A percentile compares a stretch with the other conserved stretches of the same genome.
These are phyloP conservation scores for Echinarachnius parma DNA, from an alignment of 53 echinoderm and acorn worm genomes.

Conservation along the genomic window DNA sequence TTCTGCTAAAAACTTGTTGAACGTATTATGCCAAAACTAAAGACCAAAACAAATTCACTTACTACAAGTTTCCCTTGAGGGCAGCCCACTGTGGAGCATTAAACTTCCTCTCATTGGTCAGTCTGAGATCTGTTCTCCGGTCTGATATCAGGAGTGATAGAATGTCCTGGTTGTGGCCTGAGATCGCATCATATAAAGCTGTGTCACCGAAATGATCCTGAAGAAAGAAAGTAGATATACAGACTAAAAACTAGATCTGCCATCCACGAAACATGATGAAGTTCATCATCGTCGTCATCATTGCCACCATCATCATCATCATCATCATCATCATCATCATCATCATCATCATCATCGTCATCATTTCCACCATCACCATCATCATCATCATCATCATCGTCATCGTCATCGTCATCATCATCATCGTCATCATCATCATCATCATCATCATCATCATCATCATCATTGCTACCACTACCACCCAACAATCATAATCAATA, in stretches of 20 bases:
- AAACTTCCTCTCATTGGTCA: constrained; percentile 18
- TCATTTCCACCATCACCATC: constrained; percentile 9
- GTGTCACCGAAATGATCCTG: constrained; percentile 40
- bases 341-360: constrained; percentile 17
- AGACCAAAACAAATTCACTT: too few species aligned
- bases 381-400: constrained; percentile 8
- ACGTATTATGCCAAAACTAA: too few species aligned
- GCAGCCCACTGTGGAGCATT: constrained; percentile 35
- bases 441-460: constrained; percentile 21
- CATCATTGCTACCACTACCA: neutral
- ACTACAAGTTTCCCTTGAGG: constrained; percentile 24
- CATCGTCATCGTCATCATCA: constrained; percentile 15
- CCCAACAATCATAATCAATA: neutral
- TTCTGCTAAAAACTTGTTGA: too few species aligned
- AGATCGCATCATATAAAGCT: constrained; percentile 21
- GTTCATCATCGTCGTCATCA: constrained; percentile 4
- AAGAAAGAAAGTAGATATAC: too few species aligned
- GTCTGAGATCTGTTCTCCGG: neutral
- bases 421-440: constrained; percentile 6
- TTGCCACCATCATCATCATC: neutral
- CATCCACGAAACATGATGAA: too few species aligned
- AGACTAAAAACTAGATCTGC: too few species aligned
- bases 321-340: constrained; percentile 15
- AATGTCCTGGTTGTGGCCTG: neutral
- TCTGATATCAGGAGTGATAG: neutral